Evolutionary conservation across 2,797 vertebrate genomes (phyloP), one percentile per base, ranked within the genome.

Genomic region (Neoniphon sammara): DNA sequence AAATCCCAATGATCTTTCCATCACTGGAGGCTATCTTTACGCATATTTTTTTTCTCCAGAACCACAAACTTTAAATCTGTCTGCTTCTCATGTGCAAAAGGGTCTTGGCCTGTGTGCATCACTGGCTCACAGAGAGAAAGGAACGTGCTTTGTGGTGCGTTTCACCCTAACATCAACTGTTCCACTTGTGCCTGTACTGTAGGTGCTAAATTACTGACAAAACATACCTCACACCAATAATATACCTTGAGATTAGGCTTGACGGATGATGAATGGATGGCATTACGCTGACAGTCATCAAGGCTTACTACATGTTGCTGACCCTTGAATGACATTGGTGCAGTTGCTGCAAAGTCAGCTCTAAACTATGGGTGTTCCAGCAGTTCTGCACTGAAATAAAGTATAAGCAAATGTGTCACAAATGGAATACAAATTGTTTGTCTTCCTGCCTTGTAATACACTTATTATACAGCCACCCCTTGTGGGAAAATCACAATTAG

Each of bases 401-500:
- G 10, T 39, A 54, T 12, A 25, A 14, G 52, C 12, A 30, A 20
- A 7, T 30, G 4, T 1, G 47, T 21, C 44, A 30, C 31, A n/a
- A 27, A 25, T 20, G 1, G 53, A 25, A 11, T 17, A 11, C 6
- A 55, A 1, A 10, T 71, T 31, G 39, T 4, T n/a, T 52, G 25
- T 52, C 67, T 44, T 49, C 36, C 3, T 20, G 42, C 6, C 10
- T 8, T 6, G 31, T 52, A 30, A 57, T 42, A 21, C 7, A 21
- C 73, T 42, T 18, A 34, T 12, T 0, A 18, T 54, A 60, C 56
- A 46, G 20, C 20, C 53, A 4, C 8, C 39, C 55, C 30, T n/a
- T 6, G 9, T 18, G 46, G 56, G 30, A n/a, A 30, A 67, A 27
- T 39, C 36, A 12, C 17, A 70, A 47, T 73, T n/a, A 39, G 27